A percentile compares a stretch with the other conserved stretches of the same genome.
phyloP scores from a whole-genome alignment of 2,888 invertebrate genomes.

The Drosophila suboccidentalis region DNA sequence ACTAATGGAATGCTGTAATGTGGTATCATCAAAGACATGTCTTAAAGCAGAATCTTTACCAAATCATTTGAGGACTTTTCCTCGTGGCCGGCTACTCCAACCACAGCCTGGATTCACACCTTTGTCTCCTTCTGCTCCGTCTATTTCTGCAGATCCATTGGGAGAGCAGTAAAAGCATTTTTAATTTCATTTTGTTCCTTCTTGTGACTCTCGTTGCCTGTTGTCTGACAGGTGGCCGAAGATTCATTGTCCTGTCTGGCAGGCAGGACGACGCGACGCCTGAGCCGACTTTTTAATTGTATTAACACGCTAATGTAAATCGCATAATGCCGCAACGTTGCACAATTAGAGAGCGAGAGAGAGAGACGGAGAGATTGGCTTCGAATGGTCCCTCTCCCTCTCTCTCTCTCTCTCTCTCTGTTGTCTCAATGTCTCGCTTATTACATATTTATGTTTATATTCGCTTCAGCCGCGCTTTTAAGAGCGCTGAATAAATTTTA shows the following conservation, averaged over 20 bases:
- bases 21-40: background rate
- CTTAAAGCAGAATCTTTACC: conserved; percentile 22
- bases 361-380: too few relatives aligned
- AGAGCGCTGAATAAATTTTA: conserved; percentile 78
- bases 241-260: conserved; percentile 56
- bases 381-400: background rate
- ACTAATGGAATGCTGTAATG: background rate
- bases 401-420: background rate
- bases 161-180: conserved; percentile 63
- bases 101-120: background rate
- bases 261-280: conserved; percentile 34
- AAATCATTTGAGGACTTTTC: conserved; percentile 9
- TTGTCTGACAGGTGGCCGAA: conserved; percentile 48
- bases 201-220: conserved; percentile 34
- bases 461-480: conserved; percentile 52
- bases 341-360: background rate
- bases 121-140: background rate
- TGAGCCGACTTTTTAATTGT: conserved; percentile 77
- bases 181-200: conserved; percentile 63
- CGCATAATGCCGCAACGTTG: conserved; percentile 62
- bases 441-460: conserved; percentile 76
- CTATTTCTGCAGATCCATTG: conserved; percentile 13
- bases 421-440: conserved; percentile 58
- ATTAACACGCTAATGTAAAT: conserved; percentile 80
- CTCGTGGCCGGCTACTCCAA: background rate